A percentile compares a stretch with the other conserved stretches of the same genome.
Evolutionary conservation across 2,113 vertebrate genomes (phyloP).

Genomic region (Columba janthina): DNA sequence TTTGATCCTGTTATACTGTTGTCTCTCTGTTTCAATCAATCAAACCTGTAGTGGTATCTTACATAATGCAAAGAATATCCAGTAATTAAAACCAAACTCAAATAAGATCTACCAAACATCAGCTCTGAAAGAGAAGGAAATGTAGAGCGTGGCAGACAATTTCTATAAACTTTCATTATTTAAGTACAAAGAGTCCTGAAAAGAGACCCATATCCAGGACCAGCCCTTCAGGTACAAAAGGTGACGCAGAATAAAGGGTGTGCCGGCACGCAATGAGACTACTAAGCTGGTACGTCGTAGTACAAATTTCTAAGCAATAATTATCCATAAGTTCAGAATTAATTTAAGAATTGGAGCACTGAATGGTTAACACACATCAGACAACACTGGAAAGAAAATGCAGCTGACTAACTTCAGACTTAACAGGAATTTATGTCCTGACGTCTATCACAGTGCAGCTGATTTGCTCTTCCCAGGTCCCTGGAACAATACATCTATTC

Average conservation of each 20-base stretch:
- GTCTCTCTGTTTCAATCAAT: conserved; percentile 7
- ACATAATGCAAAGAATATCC: neutral
- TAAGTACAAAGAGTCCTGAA: neutral
- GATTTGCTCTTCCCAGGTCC: neutral
- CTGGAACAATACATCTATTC: neutral
- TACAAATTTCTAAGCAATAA: neutral
- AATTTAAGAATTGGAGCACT: neutral
- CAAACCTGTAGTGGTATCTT: neutral
- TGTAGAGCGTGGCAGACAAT: neutral
- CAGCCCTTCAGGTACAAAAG: neutral
- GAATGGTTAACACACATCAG: neutral
- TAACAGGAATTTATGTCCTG: neutral
- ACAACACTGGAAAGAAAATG: neutral
- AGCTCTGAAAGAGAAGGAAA: neutral
- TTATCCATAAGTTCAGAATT: neutral
- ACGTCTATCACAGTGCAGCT: neutral
- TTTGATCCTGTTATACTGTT: conserved; percentile 29
- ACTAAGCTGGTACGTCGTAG: neutral
- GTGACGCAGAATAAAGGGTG: neutral
- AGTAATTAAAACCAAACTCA: conserved; percentile 19
- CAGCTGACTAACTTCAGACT: neutral
- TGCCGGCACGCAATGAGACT: neutral
- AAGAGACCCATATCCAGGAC: neutral
- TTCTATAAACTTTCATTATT: neutral
- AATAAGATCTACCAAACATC: neutral